These are phyloP conservation scores for Megalurothrips usitatus DNA, from an alignment of 2,888 invertebrate genomes.

Conservation along the genomic window DNA sequence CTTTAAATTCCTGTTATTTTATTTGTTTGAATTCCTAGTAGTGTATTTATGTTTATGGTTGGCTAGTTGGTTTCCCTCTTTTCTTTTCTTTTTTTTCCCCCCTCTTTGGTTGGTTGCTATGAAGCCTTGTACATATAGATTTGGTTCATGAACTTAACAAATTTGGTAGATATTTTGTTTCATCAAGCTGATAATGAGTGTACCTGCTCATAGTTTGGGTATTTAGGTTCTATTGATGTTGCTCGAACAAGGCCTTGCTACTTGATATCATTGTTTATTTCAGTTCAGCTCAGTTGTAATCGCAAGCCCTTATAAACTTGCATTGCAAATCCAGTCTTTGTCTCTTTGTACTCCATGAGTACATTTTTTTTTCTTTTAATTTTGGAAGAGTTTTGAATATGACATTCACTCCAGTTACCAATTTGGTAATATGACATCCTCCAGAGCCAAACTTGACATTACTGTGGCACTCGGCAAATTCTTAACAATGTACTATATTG, in stretches of 20 bases:
- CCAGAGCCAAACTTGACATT: too few relatives aligned
- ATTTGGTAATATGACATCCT: too few relatives aligned
- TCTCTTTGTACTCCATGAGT: background rate
- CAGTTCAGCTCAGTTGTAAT: background rate
- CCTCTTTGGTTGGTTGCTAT: background rate
- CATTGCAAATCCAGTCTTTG: background rate
- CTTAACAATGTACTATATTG: too few relatives aligned
- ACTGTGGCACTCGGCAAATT: too few relatives aligned
- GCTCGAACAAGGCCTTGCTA: background rate
- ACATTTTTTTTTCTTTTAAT: background rate
- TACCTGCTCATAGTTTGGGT: too few relatives aligned
- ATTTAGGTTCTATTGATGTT: background rate
- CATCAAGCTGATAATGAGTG: too few relatives aligned
- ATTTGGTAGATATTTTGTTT: background rate
- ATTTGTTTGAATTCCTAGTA: conserved; percentile 1
- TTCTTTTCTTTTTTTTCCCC: background rate
- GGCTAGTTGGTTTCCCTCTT: conserved; percentile 8
- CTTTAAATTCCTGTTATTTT: conserved; percentile 28
- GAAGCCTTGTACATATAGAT: background rate
- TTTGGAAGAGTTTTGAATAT: too few relatives aligned
- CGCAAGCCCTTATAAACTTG: background rate
- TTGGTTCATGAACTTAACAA: conserved; percentile 4
- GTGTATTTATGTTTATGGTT: background rate
- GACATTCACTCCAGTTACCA: too few relatives aligned
- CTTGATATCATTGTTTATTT: background rate